These are phyloP conservation scores for Sesia apiformis DNA, from an alignment of 2,888 invertebrate genomes.

Conservation along the genomic window DNA sequence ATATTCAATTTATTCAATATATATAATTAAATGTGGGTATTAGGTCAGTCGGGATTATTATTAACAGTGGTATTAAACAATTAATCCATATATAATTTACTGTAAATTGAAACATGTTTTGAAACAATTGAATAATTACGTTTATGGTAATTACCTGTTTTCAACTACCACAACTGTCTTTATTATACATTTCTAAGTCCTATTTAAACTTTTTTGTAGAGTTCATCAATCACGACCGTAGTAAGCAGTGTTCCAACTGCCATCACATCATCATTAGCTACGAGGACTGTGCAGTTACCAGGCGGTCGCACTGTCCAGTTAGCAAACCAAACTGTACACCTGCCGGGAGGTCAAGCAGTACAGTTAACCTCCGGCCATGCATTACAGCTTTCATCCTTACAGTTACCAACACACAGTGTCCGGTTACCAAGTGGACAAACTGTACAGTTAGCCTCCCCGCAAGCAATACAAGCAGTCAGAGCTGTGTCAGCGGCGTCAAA, in stretches of 20 bases:
- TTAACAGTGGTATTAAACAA: too few species aligned
- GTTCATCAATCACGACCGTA: slow-evolving; percentile 30
- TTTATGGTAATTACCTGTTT: too few species aligned
- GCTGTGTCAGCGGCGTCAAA: slow-evolving; percentile 28
- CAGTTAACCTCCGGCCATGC: slow-evolving; percentile 35
- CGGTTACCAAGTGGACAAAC: slow-evolving; percentile 58
- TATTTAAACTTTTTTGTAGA: slow-evolving; percentile 24
- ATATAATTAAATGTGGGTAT: too few species aligned
- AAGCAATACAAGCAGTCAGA: slow-evolving; percentile 39
- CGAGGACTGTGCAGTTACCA: slow-evolving; percentile 49
- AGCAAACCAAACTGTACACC: slow-evolving; percentile 43
- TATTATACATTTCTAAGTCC: too few species aligned
- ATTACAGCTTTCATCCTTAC: slow-evolving; percentile 44
- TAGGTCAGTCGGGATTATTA: too few species aligned
- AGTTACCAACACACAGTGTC: slow-evolving; percentile 52
- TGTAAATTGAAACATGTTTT: too few species aligned
- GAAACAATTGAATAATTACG: too few species aligned
- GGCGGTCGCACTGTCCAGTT: slow-evolving; percentile 56
- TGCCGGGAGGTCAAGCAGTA: slow-evolving; percentile 31
- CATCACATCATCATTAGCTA: slow-evolving; percentile 31
- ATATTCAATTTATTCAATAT: too few species aligned
- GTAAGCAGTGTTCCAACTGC: slow-evolving; percentile 37
- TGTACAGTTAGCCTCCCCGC: slow-evolving; percentile 49
- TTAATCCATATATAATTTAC: too few species aligned
- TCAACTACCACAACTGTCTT: too few species aligned